A percentile compares a stretch with the other conserved stretches of the same genome.
These are phyloP conservation scores for Amphiprion ocellaris DNA, from an alignment of 2,113 vertebrate genomes.

Conservation along the genomic window DNA sequence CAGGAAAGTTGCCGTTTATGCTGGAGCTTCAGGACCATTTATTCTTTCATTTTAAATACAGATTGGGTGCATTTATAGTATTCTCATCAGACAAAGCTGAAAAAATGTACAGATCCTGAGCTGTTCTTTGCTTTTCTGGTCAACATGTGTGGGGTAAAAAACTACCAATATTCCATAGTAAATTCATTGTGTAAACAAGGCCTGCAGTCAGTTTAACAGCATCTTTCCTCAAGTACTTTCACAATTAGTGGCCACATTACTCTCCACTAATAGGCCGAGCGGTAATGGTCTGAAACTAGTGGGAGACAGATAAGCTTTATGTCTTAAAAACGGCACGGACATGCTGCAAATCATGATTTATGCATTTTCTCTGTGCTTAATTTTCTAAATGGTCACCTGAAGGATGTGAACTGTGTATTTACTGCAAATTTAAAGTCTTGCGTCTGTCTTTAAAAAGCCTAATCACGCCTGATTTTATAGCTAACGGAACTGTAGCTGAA, in stretches of 20 bases:
- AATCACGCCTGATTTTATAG: no score
- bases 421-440: no score
- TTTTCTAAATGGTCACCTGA: no score
- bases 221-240: constrained; percentile 63
- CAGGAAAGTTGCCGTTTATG: constrained; percentile 13
- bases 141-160: neutral
- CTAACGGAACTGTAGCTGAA: no score
- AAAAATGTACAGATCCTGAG: neutral
- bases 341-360: no score
- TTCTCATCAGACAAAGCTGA: neutral
- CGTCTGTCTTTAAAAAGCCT: no score
- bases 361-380: no score
- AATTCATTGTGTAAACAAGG: neutral
- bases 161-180: no score
- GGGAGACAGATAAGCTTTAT: neutral
- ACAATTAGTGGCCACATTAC: constrained; percentile 80
- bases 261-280: constrained; percentile 65
- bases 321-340: no score
- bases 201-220: neutral
- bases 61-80: neutral
- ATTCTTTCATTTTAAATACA: constrained; percentile 7
- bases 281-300: neutral
- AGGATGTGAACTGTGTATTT: no score
- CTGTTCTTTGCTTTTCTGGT: neutral
- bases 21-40: constrained; percentile 7